phyloP scores from a whole-genome alignment of 1,140 invertebrate genomes.

The Ceratosolen solmsi region DNA sequence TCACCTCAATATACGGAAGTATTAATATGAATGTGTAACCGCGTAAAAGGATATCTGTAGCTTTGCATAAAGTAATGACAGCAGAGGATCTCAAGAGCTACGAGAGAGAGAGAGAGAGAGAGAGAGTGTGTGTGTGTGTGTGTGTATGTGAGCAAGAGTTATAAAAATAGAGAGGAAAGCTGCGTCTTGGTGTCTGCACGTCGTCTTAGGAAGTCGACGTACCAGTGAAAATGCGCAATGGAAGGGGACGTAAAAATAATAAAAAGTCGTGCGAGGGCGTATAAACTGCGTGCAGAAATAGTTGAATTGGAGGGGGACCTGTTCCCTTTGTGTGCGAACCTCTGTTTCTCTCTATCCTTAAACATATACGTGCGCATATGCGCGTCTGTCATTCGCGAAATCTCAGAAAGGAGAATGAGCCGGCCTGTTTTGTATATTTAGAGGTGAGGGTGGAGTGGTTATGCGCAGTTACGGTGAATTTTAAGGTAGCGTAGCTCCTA shows the following conservation, averaged over 20 bases:
- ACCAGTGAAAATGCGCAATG: neutral
- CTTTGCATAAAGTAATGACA: neutral
- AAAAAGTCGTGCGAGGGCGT: slow-evolving; percentile 20
- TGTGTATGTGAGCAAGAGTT: neutral
- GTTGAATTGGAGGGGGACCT: neutral
- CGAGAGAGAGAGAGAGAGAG: neutral
- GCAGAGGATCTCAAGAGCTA: neutral
- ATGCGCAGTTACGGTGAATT: neutral
- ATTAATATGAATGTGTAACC: neutral
- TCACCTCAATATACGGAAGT: neutral
- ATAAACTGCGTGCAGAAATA: slow-evolving; percentile 34
- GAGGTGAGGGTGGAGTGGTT: slow-evolving; percentile 29
- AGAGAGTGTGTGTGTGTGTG: neutral
- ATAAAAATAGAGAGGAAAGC: slow-evolving; percentile 28
- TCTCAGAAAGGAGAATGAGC: slow-evolving; percentile 22
- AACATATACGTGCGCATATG: neutral
- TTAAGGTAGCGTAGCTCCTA: neutral
- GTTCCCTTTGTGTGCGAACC: neutral
- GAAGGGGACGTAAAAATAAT: slow-evolving; percentile 38
- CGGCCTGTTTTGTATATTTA: slow-evolving; percentile 19
- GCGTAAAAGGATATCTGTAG: neutral
- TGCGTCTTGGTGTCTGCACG: slow-evolving; percentile 5
- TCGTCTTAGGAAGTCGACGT: slow-evolving; percentile 16
- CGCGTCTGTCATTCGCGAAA: neutral
- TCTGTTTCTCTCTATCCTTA: neutral